phyloP scores from a whole-genome alignment of 1,140 invertebrate species.

The Heliothis subflexa region DNA sequence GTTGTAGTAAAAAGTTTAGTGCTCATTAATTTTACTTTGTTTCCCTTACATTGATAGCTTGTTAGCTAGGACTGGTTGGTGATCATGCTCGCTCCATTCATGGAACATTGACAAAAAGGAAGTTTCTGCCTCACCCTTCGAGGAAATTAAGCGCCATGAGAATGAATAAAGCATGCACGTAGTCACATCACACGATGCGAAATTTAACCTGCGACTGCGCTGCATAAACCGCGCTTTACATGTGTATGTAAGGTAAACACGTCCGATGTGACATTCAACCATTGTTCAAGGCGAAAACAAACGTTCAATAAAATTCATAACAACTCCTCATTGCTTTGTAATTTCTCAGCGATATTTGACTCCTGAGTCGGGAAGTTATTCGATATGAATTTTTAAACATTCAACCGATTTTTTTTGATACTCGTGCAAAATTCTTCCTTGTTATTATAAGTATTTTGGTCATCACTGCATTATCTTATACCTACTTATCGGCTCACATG shows the following conservation, averaged over 20 bases:
- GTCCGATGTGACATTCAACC: constrained; percentile 35
- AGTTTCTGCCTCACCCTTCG: no score
- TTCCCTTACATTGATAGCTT: no score
- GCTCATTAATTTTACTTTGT: no score
- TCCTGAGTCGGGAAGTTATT: constrained; percentile 1
- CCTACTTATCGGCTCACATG: no score
- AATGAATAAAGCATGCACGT: neutral
- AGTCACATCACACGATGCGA: neutral
- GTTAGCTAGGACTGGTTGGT: no score
- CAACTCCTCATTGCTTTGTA: neutral
- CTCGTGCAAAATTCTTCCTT: neutral
- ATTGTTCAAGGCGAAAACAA: constrained; percentile 52
- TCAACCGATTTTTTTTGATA: neutral
- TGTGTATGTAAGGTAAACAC: constrained; percentile 16
- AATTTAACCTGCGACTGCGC: neutral
- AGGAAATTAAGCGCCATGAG: no score
- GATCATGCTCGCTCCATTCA: no score
- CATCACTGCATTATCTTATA: neutral
- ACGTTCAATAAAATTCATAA: constrained; percentile 57
- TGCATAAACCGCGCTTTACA: neutral
- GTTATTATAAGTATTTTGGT: neutral
- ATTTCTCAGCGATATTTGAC: neutral
- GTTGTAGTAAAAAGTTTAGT: no score
- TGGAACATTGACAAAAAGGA: no score
- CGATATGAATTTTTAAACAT: neutral